Evolutionary conservation across 2,888 invertebrate genomes (phyloP), one percentile per base, ranked within the genome.

Genomic region (Nephrotoma appendiculata): DNA sequence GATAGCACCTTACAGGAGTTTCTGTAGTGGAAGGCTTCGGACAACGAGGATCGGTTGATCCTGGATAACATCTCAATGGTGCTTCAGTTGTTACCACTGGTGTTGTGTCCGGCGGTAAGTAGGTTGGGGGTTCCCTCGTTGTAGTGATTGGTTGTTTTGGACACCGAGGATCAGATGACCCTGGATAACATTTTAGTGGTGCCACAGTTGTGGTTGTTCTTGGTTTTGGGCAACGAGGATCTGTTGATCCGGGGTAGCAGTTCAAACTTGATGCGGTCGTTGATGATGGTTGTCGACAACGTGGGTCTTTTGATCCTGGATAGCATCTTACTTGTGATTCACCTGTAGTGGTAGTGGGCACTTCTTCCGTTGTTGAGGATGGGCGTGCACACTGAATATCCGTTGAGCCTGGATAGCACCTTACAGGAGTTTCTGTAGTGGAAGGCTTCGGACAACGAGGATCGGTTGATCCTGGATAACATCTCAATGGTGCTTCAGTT

Each of bases 181-280:
- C 88, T 0, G 90, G 89, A 87, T 90, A 90, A 15, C 88, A 88
- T 43, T 45, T 87, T 12, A 88, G 88, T 71, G 88, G 88, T 48
- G 0, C 86, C 86, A 0, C 85, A 6, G 85, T 85, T 9, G 85
- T 85, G 5, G 44, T 19, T 11, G 85, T 19, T 15, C 15, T 9
- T 15, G 9, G 43, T 89, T 89, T 87, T 6, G 90, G 90, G 86
- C 91, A 91, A 15, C 90, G 87, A 0, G 90, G 89, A 87, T 91
- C 91, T 0, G 87, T 89, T 6, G 89, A 89, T 7, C 91, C 91
- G 1, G 91, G 91, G 87, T 87, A 92, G 92, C 88, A 93, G 91
- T 88, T 92, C 91, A 41, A 92, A 91, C 88, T 41, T 88, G 89
- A 0, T 91, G 87, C 88, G 88, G 89, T 86, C 86, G 86, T 86